These are phyloP conservation scores for Zalophus californianus DNA, from an alignment of 2,797 vertebrate species.

Conservation along the genomic window DNA sequence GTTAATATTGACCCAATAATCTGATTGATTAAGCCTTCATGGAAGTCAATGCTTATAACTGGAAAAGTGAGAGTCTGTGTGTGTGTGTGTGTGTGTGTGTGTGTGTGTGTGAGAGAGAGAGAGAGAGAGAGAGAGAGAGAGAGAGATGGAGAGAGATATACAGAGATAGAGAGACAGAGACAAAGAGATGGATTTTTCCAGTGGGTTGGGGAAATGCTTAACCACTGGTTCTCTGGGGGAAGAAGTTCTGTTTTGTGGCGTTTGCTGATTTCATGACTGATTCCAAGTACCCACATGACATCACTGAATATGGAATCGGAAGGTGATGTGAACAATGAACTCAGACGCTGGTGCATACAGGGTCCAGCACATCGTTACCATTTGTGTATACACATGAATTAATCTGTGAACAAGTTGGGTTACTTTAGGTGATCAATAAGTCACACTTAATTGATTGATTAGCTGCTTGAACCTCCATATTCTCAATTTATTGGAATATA, in stretches of 20 bases:
- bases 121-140: too few species aligned
- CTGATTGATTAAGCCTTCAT: not conserved
- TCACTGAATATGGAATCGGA: not conserved
- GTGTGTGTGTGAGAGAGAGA: too few species aligned
- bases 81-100: not conserved
- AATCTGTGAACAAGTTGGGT: not conserved
- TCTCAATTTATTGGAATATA: not conserved
- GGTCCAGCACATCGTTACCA: rapidly evolving
- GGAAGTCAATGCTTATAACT: not conserved
- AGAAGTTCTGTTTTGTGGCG: not conserved
- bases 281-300: too few species aligned
- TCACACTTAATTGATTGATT: not conserved
- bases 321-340: too few species aligned
- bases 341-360: not conserved
- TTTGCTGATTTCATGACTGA: not conserved
- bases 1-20: not conserved
- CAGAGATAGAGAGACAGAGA: not conserved
- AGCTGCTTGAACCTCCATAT: not conserved
- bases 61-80: not conserved
- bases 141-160: not conserved
- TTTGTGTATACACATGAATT: not conserved
- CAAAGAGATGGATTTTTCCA: not conserved
- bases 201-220: not conserved
- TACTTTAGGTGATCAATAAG: not conserved
- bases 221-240: not conserved